These are phyloP conservation scores for Spea multiplicata DNA, from an alignment of 2,113 vertebrate genomes.

Conservation along the genomic window DNA sequence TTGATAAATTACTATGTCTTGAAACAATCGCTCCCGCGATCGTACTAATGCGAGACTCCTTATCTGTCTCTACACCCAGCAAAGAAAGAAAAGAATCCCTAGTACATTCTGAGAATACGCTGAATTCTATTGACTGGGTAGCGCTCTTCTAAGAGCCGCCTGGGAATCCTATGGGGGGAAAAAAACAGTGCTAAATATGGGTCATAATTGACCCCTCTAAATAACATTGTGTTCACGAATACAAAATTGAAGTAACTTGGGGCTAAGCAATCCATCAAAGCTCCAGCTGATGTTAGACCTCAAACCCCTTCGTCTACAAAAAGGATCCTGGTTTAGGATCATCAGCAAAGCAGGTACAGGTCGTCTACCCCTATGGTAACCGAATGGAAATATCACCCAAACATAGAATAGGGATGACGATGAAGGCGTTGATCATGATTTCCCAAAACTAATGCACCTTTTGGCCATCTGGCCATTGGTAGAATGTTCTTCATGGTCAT, in stretches of 20 bases:
- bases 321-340: neutral
- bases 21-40: neutral
- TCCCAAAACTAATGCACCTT: neutral
- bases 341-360: neutral
- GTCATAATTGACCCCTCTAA: neutral
- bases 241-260: neutral
- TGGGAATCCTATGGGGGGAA: neutral
- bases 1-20: neutral
- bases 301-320: too few species aligned
- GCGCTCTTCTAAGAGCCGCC: neutral
- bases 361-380: neutral
- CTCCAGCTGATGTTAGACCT: too few species aligned
- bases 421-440: neutral
- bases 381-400: neutral
- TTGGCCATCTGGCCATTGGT: too few species aligned
- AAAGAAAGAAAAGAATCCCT: neutral
- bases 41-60: neutral
- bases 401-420: neutral
- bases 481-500: too few species aligned
- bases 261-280: neutral
- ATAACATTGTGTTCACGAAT: neutral
- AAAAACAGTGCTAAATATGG: neutral
- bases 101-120: conserved; percentile 1
- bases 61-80: neutral
- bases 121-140: neutral